Conservation (phyloP, 2,113 vertebrate species). For the Scortum barcoo region DNA sequence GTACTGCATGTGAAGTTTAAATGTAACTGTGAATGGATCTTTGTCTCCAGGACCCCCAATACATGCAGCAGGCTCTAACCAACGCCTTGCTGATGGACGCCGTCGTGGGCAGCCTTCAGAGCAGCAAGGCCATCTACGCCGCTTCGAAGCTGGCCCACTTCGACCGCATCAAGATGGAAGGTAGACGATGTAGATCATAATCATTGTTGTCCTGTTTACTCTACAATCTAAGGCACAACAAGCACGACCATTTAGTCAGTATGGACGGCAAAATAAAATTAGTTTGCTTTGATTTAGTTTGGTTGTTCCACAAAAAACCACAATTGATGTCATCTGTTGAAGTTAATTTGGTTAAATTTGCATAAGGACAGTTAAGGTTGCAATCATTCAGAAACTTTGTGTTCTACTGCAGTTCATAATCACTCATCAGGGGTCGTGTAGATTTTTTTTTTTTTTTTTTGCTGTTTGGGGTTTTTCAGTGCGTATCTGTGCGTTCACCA, state of each 20-base stretch:
- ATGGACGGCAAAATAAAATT: neutral
- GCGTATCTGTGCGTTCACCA: neutral
- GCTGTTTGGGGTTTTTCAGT: neutral
- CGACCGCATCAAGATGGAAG: constrained; percentile 91
- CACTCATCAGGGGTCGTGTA: neutral
- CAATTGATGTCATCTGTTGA: neutral
- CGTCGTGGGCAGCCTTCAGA: constrained; percentile 93
- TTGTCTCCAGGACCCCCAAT: constrained; percentile 92
- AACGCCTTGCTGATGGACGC: constrained; percentile 97
- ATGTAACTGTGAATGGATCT: neutral
- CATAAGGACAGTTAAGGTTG: neutral
- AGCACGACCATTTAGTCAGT: neutral
- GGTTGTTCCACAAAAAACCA: neutral
- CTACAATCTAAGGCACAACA: too few relatives aligned
- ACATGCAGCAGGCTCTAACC: constrained; percentile 94
- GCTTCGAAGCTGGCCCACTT: constrained; percentile 95
- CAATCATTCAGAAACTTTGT: neutral
- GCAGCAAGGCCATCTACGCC: constrained; percentile 89
- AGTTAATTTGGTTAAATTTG: neutral
- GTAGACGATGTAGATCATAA: constrained; percentile 71
- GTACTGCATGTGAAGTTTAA: neutral
- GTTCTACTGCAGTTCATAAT: neutral
- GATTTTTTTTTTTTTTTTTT: neutral
- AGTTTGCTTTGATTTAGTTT: neutral
- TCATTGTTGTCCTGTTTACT: neutral